These are phyloP conservation scores for Rhinopithecus roxellana DNA, from an alignment of 2,113 vertebrate genomes.

Conservation along the genomic window DNA sequence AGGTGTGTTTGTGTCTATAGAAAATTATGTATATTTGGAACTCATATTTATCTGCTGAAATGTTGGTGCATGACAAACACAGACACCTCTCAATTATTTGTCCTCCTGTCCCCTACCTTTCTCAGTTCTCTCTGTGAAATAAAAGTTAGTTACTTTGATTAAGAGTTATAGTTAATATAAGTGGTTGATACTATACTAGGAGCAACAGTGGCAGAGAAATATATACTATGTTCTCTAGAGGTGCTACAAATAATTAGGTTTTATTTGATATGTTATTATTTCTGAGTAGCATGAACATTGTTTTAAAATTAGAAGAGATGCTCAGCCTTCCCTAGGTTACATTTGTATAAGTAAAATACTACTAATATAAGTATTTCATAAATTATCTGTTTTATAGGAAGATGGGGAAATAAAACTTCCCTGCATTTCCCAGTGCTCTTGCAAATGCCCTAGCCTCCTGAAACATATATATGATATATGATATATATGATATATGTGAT, in stretches of 20 bases:
- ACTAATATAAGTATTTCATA: not conserved
- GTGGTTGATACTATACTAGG: not conserved
- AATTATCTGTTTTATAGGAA: not conserved
- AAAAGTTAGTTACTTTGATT: not conserved
- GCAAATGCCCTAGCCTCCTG: not conserved
- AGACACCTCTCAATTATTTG: not conserved
- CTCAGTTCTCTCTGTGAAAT: not conserved
- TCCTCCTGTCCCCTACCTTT: fast-evolving
- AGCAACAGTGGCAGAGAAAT: not conserved
- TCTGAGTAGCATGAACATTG: not conserved
- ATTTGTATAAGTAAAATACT: not conserved
- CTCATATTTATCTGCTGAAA: not conserved
- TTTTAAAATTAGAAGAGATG: not conserved
- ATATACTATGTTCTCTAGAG: not conserved
- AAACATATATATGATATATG: not conserved
- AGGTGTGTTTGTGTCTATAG: not conserved
- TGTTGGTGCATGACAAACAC: not conserved
- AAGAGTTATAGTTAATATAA: not conserved
- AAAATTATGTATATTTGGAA: not conserved
- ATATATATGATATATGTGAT: no score
- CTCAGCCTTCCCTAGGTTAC: not conserved
- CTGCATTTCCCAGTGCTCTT: not conserved
- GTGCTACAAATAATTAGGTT: not conserved
- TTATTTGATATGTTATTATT: not conserved
- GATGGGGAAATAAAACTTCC: not conserved